Evolutionary conservation across 2,888 invertebrate genomes (phyloP).

Genomic region (Drosophila recens): DNA sequence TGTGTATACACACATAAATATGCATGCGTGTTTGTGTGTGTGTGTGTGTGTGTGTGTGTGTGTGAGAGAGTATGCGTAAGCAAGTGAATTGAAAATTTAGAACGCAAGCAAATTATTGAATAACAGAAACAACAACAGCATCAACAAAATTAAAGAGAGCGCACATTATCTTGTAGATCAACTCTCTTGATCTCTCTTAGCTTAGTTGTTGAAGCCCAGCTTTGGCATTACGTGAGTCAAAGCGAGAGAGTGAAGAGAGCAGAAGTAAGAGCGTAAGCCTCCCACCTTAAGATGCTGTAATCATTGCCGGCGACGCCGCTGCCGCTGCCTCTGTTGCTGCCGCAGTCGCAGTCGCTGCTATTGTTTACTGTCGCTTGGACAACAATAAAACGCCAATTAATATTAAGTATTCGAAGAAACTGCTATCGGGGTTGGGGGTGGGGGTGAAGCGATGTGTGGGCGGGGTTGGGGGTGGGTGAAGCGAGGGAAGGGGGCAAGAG

Average conservation of each 20-base stretch:
- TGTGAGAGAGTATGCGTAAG: constrained; percentile 44
- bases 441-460: constrained; percentile 12
- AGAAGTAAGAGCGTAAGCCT: constrained; percentile 6
- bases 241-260: background rate
- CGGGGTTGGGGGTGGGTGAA: constrained; percentile 1
- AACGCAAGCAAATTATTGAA: constrained; percentile 72
- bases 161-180: constrained; percentile 12
- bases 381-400: constrained; percentile 58
- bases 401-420: constrained; percentile 38
- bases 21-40: constrained; percentile 6
- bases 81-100: constrained; percentile 68
- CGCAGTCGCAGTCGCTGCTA: constrained; percentile 3
- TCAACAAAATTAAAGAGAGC: constrained; percentile 11
- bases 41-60: constrained; percentile 17
- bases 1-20: background rate
- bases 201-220: constrained; percentile 35
- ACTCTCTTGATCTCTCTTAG: constrained; percentile 1
- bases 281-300: constrained; percentile 49
- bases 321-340: too few relatives aligned
- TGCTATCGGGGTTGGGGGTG: constrained; percentile 37
- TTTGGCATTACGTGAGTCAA: constrained; percentile 13
- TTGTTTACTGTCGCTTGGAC: constrained; percentile 29
- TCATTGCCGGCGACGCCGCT: constrained; percentile 36
- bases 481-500: constrained; percentile 13
- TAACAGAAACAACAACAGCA: constrained; percentile 38